Evolutionary conservation across 2,797 vertebrate species (phyloP).

Genomic region (Nannoperca australis): DNA sequence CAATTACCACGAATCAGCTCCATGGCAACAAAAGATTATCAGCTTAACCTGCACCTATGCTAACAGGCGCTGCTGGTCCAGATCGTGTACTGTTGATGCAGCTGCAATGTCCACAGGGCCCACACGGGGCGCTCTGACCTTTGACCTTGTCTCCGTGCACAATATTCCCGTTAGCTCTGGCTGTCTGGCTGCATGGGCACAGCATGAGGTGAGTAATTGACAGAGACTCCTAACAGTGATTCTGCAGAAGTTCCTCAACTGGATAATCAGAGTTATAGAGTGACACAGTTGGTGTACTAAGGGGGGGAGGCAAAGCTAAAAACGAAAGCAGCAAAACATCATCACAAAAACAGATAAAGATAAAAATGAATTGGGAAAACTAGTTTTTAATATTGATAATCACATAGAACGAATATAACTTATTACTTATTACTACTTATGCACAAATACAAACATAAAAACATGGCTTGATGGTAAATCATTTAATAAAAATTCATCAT

Average conservation of each 20-base stretch:
- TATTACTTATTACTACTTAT: not conserved
- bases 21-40: conserved; percentile 75
- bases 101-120: conserved; percentile 60
- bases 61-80: conserved; percentile 3
- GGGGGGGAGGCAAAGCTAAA: too few species aligned
- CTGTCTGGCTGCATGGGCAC: conserved; percentile 42
- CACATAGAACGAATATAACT: not conserved
- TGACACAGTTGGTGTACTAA: not conserved
- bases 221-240: conserved; percentile 23
- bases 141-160: conserved; percentile 50
- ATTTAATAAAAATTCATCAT: not conserved
- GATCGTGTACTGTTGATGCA: conserved; percentile 53
- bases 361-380: not conserved
- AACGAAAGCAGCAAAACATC: not conserved
- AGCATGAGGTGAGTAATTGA: conserved; percentile 54
- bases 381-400: conserved; percentile 4
- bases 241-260: conserved; percentile 29
- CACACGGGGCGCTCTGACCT: conserved; percentile 63
- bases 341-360: not conserved
- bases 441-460: not conserved
- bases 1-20: conserved; percentile 69
- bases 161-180: conserved; percentile 74
- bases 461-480: not conserved
- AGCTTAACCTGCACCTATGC: conserved; percentile 70
- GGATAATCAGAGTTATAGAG: conserved; percentile 46